A percentile compares a stretch with the other conserved stretches of the same genome.
Evolutionary conservation across 2,113 vertebrate genomes (phyloP).

Genomic region (Struthidea cinerea): DNA sequence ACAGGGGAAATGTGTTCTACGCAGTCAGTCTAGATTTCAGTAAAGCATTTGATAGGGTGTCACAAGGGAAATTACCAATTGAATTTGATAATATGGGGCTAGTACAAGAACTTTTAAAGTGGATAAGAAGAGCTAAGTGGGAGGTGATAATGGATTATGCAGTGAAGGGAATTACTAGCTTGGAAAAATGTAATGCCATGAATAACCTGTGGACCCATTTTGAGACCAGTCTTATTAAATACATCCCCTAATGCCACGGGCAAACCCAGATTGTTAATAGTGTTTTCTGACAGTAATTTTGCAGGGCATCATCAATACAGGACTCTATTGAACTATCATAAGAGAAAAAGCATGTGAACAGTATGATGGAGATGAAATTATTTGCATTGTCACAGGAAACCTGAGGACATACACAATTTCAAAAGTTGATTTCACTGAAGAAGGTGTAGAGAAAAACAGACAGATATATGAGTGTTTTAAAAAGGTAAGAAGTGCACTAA

Average conservation of each 20-base stretch:
- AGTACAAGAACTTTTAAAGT: conserved; percentile 42
- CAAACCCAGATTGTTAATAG: background rate
- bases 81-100: conserved; percentile 34
- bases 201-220: conserved; percentile 1
- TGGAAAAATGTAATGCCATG: background rate
- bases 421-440: background rate
- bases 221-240: background rate
- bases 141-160: conserved; percentile 42
- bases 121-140: conserved; percentile 35
- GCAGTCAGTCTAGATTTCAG: conserved; percentile 41
- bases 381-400: background rate
- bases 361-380: background rate
- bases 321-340: background rate
- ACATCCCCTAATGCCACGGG: background rate
- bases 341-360: background rate
- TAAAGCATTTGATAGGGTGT: conserved; percentile 14
- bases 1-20: conserved; percentile 28
- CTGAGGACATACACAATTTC: background rate
- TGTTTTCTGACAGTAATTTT: background rate
- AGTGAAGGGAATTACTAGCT: background rate
- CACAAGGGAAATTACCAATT: conserved; percentile 43
- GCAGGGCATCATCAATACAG: background rate
- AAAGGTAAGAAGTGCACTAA: background rate
- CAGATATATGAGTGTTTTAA: background rate
- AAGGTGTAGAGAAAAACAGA: background rate